Base-by-base conservation (phyloP, 2,888 invertebrate genomes). In the Drosophila affinis region DNA sequence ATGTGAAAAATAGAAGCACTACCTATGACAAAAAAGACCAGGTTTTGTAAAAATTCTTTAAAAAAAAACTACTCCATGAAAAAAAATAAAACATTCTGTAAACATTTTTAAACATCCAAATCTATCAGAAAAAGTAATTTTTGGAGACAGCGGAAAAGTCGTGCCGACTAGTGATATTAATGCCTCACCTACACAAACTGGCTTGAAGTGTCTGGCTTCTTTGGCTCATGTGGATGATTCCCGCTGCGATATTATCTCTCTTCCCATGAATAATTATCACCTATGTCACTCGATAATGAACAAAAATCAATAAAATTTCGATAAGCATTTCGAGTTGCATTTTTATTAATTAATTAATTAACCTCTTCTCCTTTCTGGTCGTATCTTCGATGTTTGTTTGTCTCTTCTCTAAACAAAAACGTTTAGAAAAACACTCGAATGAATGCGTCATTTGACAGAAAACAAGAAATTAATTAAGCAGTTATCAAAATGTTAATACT, bases 371-470 rank as follows among this genome's bases (percentile, higher is more conserved):
- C 0, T 34, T 34, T 34, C 34, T 34, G 34, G 59, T 29, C 53
- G 54, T 49, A 56, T 44, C 57, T 45, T 60, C 27, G 17, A 45
- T 34, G 61, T 69, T 34, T 49, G 27, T 58, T 39, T 49, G 21
- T 47, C 45, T 45, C 51, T 46, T 29, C 54, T 9, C 24, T 12
- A 57, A 72, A 57, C 14, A n/a, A 39, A n/a, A n/a, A 14, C n/a
- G 39, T 39, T n/a, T 39, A 39, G 60, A 54, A 49, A 58, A 39
- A 17, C 17, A 34, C 18, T 7, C 27, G 10, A 1, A 34, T 24
- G 56, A 63, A 62, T 73, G 78, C 83, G 83, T 82, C 80, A 79
- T 72, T 63, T 53, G 49, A 49, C 29, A 61, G 59, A 62, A 62
- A 59, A 65, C 34, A 49, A 62, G 56, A 70, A 58, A 51, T 71